Base-by-base conservation (phyloP, 2,797 vertebrate genomes). In the Bryconaethiops microstoma region DNA sequence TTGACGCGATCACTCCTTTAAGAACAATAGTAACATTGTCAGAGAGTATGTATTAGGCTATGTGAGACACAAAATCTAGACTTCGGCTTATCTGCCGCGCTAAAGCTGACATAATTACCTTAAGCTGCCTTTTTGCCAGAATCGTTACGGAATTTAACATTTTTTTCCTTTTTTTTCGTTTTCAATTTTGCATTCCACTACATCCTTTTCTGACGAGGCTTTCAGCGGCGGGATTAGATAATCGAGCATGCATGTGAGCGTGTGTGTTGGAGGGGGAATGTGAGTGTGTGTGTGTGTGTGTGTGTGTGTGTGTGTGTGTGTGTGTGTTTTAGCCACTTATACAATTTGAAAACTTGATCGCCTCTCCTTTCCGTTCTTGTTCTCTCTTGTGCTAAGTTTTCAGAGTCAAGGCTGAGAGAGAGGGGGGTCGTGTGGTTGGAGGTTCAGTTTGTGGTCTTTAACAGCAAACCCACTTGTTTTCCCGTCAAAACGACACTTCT, bases 101-200 rank as follows among this genome's bases (percentile, higher is more conserved):
- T 95, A 96, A 97, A 97, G 95, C 95, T 97, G 95, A 96, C 95
- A 97, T 96, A 95, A 96, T 97, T 96, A 97, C 96, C 95, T 94
- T 96, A 96, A 98, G 95, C 95, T 93, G 95, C 95, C 95, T 97
- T 42, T 64, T 96, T 96, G 94, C 95, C 94, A 94, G 94, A 97
- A 97, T 96, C 95, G 96, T 96, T 96, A 92, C 96, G 96, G 96
- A 97, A 97, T 97, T 96, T 94, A 95, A 96, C 96, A 97, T 95
- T 45, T 45, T 12, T 14, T 21, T 4, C 95, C 95, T 94, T 93
- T 91, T 92, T 91, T 86, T 77, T 82, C 75, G 86, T 81, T 83
- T 74, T 82, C 84, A 72, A 83, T 89, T 95, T 95, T 96, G 91
- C 94, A 95, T 77, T 79, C 25, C 29, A 59, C 23, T 14, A 68